These are phyloP conservation scores for Tanaodytes sp. DNA, from an alignment of 2,888 invertebrate genomes.

Conservation along the genomic window DNA sequence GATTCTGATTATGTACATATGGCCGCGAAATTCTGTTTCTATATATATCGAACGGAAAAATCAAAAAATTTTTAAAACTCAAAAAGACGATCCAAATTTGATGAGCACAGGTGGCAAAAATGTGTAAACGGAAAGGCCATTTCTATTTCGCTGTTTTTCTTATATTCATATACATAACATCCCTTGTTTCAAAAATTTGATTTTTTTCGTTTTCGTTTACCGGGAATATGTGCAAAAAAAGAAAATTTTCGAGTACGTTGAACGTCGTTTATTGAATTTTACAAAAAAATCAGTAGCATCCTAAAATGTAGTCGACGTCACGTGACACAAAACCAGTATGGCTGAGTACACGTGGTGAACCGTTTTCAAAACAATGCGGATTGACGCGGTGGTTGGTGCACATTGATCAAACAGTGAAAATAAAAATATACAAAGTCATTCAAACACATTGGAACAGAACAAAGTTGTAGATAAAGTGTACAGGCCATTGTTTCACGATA, in stretches of 20 bases:
- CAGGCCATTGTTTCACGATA: constrained; percentile 24
- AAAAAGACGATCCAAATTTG: too few species aligned
- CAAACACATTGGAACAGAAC: constrained; percentile 43
- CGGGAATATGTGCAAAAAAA: too few species aligned
- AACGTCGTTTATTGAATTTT: constrained; percentile 25
- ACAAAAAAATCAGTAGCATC: constrained; percentile 10
- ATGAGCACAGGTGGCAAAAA: too few species aligned
- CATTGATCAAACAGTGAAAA: constrained; percentile 22
- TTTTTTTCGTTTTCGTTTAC: too few species aligned
- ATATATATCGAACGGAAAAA: too few species aligned
- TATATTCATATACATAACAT: background rate
- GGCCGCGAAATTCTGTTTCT: too few species aligned
- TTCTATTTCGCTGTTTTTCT: background rate
- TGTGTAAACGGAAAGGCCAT: too few species aligned
- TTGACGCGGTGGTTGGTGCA: constrained; percentile 24
- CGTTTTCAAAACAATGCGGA: constrained; percentile 22
- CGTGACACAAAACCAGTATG: too few species aligned
- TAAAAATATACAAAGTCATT: constrained; percentile 38
- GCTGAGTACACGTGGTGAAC: too few species aligned
- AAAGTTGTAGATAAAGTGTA: constrained; percentile 32
- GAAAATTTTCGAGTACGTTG: background rate
- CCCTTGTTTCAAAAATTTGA: background rate
- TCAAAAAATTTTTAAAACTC: too few species aligned
- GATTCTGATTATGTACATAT: constrained; percentile 1
- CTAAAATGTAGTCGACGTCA: too few species aligned